phyloP scores from a whole-genome alignment of 1,140 invertebrate genomes.

The Stegodyphus mimosarum region DNA sequence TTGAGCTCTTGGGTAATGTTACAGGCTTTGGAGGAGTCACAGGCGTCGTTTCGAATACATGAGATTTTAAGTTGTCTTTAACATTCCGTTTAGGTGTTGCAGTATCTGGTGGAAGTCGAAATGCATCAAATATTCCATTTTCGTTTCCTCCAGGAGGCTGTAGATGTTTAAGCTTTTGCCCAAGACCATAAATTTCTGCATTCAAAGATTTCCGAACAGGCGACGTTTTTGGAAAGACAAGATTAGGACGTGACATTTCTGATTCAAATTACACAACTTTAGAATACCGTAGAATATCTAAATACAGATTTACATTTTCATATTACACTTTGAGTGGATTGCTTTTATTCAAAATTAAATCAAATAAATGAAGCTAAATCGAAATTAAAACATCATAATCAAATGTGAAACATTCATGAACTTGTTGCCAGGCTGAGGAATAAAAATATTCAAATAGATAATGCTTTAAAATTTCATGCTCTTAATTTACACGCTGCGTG shows the following conservation, averaged over 20 bases:
- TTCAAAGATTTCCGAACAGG: constrained; percentile 19
- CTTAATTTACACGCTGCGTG: too few relatives aligned
- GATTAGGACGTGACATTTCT: too few relatives aligned
- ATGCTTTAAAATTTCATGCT: too few relatives aligned
- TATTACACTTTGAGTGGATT: background rate
- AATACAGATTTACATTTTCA: background rate
- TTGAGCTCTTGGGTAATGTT: background rate
- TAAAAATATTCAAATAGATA: too few relatives aligned
- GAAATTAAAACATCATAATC: background rate
- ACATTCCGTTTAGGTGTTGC: background rate
- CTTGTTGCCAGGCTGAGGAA: too few relatives aligned
- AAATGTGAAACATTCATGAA: background rate
- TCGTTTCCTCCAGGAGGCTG: constrained; percentile 31
- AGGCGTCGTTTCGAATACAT: background rate
- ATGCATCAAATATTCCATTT: constrained; percentile 29
- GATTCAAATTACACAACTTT: background rate
- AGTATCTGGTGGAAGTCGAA: background rate
- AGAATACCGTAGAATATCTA: background rate
- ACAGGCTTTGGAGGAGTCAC: constrained; percentile 6
- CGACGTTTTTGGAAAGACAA: constrained; percentile 18
- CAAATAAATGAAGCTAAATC: too few relatives aligned
- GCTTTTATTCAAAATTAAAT: background rate
- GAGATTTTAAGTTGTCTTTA: constrained; percentile 27
- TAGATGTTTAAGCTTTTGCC: constrained; percentile 11
- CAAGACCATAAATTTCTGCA: constrained; percentile 42